Evolutionary conservation across 1,140 invertebrate genomes (phyloP), one percentile per base, ranked within the genome.

Genomic region (Nebria ingens): DNA sequence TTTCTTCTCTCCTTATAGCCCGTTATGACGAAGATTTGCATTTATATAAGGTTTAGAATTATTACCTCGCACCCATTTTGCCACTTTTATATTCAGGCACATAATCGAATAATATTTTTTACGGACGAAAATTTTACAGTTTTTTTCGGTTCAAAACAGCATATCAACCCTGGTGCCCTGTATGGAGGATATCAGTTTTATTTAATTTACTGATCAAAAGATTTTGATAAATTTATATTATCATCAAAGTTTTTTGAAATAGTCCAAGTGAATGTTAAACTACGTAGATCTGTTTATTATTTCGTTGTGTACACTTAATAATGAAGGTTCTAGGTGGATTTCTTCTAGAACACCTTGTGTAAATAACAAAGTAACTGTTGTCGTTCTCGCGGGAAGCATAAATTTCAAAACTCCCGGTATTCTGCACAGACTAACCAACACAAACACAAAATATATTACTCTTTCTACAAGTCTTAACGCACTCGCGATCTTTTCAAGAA

Each of bases 331-430:
- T n/a, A n/a, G n/a, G n/a, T n/a, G n/a, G n/a, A n/a, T 45, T 45
- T 45, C 40, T 45, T 45, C 15, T 17, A 6, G 40, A 45, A 17
- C 9, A 45, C 40, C 40, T 17, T 17, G 17, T 11, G 17, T 45
- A 45, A 45, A 45, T 45, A 45, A 45, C 40, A 45, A 45, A 45
- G 40, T 45, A 45, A 45, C 40, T 45, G 40, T 45, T 45, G 40
- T 45, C 40, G 40, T 9, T 45, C 40, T 17, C 17, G 3, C 4
- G 40, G 40, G 40, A 17, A 45, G 17, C 40, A 45, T 45, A 45
- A 45, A 45, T 45, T 45, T 17, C 9, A n/a, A 34, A 45, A 45
- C 40, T 45, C 15, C n/a, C 17, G 40, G 6, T 45, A 45, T 17
- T 11, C 6, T 45, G 9, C 9, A 17, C 9, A 45, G 17, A 9